Evolutionary conservation across 1,140 invertebrate species (phyloP).

Genomic region (Lepeophtheirus salmonis): DNA sequence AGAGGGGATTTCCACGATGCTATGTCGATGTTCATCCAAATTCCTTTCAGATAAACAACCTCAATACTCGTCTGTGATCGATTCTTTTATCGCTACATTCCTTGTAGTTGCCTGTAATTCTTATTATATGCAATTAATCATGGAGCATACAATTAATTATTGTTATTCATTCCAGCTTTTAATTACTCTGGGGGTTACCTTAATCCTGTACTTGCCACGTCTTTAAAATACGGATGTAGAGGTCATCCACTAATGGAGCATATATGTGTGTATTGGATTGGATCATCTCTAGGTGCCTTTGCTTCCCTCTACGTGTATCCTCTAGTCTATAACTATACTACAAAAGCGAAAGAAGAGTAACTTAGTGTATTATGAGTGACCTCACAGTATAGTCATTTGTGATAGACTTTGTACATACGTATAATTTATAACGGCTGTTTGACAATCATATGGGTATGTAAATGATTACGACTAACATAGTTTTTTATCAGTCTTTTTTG

Average conservation of each 20-base stretch:
- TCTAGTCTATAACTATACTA: not conserved
- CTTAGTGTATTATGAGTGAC: not conserved
- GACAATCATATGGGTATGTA: no score
- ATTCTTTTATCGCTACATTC: slow-evolving; percentile 54
- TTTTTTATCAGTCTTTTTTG: no score
- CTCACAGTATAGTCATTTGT: no score
- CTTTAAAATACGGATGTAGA: slow-evolving; percentile 62
- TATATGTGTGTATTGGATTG: slow-evolving; percentile 69
- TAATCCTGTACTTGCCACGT: slow-evolving; percentile 70
- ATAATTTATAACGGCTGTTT: no score
- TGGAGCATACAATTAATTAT: no score
- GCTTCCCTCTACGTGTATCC: slow-evolving; percentile 30
- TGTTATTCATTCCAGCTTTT: slow-evolving; percentile 49
- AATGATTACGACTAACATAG: no score
- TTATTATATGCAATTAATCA: no score
- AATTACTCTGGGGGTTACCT: slow-evolving; percentile 79
- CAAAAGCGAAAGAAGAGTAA: not conserved
- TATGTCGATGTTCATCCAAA: slow-evolving; percentile 49
- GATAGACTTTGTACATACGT: no score
- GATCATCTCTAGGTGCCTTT: slow-evolving; percentile 47
- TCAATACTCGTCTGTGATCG: slow-evolving; percentile 41
- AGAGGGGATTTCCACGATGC: slow-evolving; percentile 50
- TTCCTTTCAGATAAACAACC: slow-evolving; percentile 42
- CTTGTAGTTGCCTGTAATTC: slow-evolving; percentile 53
- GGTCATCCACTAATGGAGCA: slow-evolving; percentile 61